Evolutionary conservation across 2,797 vertebrate genomes (phyloP).

Genomic region (Enteromius thamalakanensis): DNA sequence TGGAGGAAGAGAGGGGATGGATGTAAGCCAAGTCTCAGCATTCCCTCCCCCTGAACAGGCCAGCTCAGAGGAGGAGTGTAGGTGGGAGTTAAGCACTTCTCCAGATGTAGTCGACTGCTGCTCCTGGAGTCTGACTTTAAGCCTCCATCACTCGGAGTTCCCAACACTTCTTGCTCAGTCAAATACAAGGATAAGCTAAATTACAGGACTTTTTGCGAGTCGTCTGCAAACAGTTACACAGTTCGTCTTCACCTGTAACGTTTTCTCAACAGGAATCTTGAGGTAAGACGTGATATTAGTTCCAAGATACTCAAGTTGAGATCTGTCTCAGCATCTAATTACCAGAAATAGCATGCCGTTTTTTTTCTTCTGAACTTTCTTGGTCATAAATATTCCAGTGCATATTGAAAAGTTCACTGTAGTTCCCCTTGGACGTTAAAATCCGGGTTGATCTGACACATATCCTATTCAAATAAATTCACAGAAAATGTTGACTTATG

Average conservation of each 20-base stretch:
- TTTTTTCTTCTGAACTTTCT: constrained; percentile 10
- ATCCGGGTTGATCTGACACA: neutral
- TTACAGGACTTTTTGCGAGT: constrained; percentile 14
- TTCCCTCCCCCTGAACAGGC: constrained; percentile 54
- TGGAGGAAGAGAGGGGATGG: constrained; percentile 47
- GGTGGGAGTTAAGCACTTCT: constrained; percentile 60
- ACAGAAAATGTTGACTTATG: constrained; percentile 11
- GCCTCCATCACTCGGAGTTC: constrained; percentile 45
- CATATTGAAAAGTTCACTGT: constrained; percentile 15
- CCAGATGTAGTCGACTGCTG: constrained; percentile 63
- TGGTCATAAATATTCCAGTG: constrained; percentile 37
- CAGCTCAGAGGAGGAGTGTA: constrained; percentile 46
- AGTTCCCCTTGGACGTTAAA: constrained; percentile 16
- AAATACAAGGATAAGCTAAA: constrained; percentile 39
- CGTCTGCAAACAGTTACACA: constrained; percentile 25
- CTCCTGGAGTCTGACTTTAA: constrained; percentile 47
- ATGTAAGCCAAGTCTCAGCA: constrained; percentile 51
- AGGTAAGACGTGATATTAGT: constrained; percentile 53
- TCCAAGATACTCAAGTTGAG: constrained; percentile 32
- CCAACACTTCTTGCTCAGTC: constrained; percentile 2
- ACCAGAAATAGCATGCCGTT: constrained; percentile 17
- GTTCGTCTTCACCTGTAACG: neutral
- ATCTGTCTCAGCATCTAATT: constrained; percentile 45
- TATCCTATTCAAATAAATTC: constrained; percentile 26
- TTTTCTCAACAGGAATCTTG: constrained; percentile 43